Conservation (phyloP, 2,113 vertebrate genomes). For the Zosterops hypoxanthus region DNA sequence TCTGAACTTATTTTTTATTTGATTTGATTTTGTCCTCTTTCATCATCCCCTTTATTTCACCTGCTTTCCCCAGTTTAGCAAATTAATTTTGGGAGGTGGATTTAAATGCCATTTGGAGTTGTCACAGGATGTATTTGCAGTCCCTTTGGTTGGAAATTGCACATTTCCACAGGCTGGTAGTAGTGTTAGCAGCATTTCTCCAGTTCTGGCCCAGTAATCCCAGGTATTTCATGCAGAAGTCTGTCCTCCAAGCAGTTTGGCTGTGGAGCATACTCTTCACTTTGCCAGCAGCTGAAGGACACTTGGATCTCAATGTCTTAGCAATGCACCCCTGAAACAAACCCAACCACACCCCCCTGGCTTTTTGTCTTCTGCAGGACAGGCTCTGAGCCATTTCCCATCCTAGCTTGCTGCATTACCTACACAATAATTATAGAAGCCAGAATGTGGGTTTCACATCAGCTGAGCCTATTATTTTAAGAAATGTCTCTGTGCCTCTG, state of each 20-base stretch:
- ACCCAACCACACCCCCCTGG: neutral
- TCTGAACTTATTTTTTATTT: neutral
- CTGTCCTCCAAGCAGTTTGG: neutral
- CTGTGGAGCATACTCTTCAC: neutral
- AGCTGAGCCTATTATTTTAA: neutral
- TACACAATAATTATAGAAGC: neutral
- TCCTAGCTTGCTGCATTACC: neutral
- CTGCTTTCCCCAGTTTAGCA: neutral
- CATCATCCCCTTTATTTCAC: neutral
- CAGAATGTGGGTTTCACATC: neutral
- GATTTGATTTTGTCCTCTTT: neutral
- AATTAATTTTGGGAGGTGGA: neutral
- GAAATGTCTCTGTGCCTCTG: neutral
- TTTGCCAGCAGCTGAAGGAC: neutral
- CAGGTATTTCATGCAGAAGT: neutral
- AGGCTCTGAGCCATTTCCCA: neutral
- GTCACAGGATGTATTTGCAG: neutral
- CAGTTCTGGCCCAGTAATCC: neutral
- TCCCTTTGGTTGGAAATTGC: neutral
- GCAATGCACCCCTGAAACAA: neutral
- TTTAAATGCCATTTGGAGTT: neutral
- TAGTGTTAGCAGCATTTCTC: neutral
- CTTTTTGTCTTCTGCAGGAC: neutral
- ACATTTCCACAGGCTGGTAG: neutral
- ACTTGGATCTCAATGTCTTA: neutral